phyloP scores from a whole-genome alignment of 2,797 vertebrate genomes.

The Catharus ustulatus region DNA sequence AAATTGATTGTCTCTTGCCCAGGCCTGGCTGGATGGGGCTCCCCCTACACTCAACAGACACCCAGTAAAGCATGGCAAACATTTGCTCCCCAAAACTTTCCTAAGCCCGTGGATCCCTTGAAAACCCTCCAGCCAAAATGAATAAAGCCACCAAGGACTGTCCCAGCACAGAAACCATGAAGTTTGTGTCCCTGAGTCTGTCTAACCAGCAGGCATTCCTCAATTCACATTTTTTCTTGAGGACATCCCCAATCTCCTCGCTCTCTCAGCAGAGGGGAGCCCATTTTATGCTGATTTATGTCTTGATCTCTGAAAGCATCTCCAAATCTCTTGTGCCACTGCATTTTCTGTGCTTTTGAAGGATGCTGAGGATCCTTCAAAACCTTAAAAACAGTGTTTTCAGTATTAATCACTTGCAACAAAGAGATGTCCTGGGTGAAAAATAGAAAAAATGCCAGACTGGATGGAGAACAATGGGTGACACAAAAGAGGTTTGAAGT shows the following conservation, averaged over 20 bases:
- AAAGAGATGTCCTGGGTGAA: not conserved
- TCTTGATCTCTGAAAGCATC: not conserved
- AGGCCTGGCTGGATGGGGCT: not conserved
- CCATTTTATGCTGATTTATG: not conserved
- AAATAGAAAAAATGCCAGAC: not conserved
- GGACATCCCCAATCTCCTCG: not conserved
- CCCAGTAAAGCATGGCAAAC: not conserved
- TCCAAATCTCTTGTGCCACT: not conserved
- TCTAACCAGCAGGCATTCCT: not conserved
- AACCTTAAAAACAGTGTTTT: not conserved
- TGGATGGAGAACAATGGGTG: not conserved
- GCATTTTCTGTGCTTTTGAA: not conserved
- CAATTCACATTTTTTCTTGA: not conserved
- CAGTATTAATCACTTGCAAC: not conserved
- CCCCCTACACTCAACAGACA: accelerated
- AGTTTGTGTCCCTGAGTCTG: not conserved
- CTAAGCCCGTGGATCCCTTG: not conserved
- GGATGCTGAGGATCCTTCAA: not conserved
- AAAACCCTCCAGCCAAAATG: not conserved
- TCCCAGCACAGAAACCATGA: accelerated
- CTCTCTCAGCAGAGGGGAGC: not conserved
- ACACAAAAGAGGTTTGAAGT: not conserved
- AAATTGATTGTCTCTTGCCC: not conserved
- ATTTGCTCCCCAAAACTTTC: not conserved
- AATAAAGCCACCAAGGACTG: not conserved